phyloP scores from a whole-genome alignment of 1,140 invertebrate genomes.

The Neelides sp. region DNA sequence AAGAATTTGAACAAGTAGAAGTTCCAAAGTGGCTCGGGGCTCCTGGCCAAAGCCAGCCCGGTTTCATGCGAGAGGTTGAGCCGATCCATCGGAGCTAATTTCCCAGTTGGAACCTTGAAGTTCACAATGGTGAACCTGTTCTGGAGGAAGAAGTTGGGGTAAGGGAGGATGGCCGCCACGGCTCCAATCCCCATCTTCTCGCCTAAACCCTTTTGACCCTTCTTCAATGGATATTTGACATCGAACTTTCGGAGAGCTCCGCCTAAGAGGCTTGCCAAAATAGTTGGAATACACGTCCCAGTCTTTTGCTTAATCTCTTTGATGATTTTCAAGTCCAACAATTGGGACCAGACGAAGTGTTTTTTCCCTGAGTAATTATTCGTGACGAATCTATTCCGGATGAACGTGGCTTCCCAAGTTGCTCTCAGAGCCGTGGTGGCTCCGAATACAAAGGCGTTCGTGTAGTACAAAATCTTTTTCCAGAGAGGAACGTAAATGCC shows the following conservation, averaged over 20 bases:
- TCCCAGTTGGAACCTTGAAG: constrained; percentile 10
- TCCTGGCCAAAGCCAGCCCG: constrained; percentile 1
- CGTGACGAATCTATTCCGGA: constrained; percentile 21
- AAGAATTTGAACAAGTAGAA: constrained; percentile 24
- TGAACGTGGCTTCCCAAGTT: constrained; percentile 7
- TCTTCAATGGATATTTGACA: constrained; percentile 5
- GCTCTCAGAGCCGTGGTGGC: constrained; percentile 16
- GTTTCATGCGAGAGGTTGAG: constrained; percentile 1
- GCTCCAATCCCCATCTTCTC: constrained; percentile 12
- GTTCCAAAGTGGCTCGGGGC: constrained; percentile 14
- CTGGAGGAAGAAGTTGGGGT: constrained; percentile 14
- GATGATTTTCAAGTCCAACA: constrained; percentile 11
- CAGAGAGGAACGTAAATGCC: constrained; percentile 4
- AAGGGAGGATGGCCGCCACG: constrained; percentile 25
- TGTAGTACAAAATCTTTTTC: constrained; percentile 13
- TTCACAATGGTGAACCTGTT: constrained; percentile 27
- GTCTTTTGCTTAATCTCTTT: constrained; percentile 17
- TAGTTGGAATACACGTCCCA: constrained; percentile 14
- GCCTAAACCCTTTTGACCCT: background rate
- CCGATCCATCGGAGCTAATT: constrained; percentile 5
- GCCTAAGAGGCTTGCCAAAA: constrained; percentile 15
- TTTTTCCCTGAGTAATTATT: constrained; percentile 16
- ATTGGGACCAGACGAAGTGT: constrained; percentile 16
- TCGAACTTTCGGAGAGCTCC: constrained; percentile 18
- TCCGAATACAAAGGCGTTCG: constrained; percentile 15